phyloP scores from a whole-genome alignment of 2,113 vertebrate genomes.

The Rhabdomys dilectus region DNA sequence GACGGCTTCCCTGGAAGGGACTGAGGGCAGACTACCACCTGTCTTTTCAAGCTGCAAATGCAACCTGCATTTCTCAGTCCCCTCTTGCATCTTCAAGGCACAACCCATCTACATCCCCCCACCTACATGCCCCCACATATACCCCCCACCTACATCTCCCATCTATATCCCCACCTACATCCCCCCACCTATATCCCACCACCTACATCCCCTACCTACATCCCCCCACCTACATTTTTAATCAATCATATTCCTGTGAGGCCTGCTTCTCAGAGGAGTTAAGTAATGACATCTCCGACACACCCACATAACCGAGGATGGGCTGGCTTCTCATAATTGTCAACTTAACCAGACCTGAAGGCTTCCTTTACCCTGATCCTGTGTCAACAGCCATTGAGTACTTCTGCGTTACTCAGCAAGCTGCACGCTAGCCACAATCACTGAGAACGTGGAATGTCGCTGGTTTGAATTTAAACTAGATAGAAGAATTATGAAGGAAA shows the following conservation, averaged over 20 bases:
- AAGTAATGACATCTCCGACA: not conserved
- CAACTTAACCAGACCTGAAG: not conserved
- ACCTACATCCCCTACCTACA: too few species aligned
- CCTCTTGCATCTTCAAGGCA: not conserved
- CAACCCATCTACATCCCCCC: too few species aligned
- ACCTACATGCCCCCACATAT: too few species aligned
- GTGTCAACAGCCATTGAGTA: not conserved
- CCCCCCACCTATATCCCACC: too few species aligned
- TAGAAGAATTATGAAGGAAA: not conserved
- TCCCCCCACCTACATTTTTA: too few species aligned
- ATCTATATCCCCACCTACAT: too few species aligned
- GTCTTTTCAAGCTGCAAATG: not conserved
- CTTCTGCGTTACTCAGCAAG: rapidly evolving
- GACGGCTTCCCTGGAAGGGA: not conserved
- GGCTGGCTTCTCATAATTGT: not conserved
- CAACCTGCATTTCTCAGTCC: not conserved
- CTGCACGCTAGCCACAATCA: not conserved
- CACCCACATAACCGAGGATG: not conserved
- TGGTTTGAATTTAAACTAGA: not conserved
- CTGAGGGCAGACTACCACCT: not conserved
- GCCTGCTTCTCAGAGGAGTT: not conserved
- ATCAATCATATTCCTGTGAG: not conserved
- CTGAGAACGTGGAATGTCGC: not conserved
- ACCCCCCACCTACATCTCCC: too few species aligned
- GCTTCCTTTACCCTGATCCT: not conserved